phyloP scores from a whole-genome alignment of 2,888 invertebrate species.

The Apamea monoglypha region DNA sequence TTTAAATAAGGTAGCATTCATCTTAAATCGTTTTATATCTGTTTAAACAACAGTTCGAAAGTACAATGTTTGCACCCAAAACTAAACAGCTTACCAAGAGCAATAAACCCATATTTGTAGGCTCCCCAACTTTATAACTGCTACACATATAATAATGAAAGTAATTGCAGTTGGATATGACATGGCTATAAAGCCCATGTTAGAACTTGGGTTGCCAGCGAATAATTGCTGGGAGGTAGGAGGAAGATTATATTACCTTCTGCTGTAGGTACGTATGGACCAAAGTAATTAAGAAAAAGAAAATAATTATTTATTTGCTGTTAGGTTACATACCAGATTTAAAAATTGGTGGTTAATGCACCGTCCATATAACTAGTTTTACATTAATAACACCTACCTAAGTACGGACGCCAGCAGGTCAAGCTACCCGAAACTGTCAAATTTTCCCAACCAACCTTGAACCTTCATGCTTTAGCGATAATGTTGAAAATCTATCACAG shows the following conservation, averaged over 20 bases:
- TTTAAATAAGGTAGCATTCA: conserved; percentile 20
- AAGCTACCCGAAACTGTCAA: too few relatives aligned
- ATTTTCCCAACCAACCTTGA: too few relatives aligned
- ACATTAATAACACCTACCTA: too few relatives aligned
- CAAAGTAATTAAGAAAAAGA: background rate
- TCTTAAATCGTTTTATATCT: conserved; percentile 28
- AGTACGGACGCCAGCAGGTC: too few relatives aligned
- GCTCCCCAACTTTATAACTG: conserved; percentile 50
- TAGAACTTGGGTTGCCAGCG: conserved; percentile 32
- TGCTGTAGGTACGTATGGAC: background rate
- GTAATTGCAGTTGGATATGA: conserved; percentile 57
- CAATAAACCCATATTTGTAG: conserved; percentile 57
- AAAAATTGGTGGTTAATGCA: too few relatives aligned
- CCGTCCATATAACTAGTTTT: too few relatives aligned
- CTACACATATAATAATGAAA: conserved; percentile 57
- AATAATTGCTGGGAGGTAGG: conserved; percentile 37
- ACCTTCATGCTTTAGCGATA: too few relatives aligned
- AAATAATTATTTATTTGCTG: too few relatives aligned
- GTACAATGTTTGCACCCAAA: conserved; percentile 42
- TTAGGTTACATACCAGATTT: background rate
- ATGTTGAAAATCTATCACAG: too few relatives aligned
- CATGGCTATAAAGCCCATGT: conserved; percentile 42
- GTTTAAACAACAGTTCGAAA: conserved; percentile 40
- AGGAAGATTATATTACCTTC: conserved; percentile 20
- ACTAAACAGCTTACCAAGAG: conserved; percentile 59